phyloP scores from a whole-genome alignment of 2,888 invertebrate genomes.

The Drosophila quinaria region DNA sequence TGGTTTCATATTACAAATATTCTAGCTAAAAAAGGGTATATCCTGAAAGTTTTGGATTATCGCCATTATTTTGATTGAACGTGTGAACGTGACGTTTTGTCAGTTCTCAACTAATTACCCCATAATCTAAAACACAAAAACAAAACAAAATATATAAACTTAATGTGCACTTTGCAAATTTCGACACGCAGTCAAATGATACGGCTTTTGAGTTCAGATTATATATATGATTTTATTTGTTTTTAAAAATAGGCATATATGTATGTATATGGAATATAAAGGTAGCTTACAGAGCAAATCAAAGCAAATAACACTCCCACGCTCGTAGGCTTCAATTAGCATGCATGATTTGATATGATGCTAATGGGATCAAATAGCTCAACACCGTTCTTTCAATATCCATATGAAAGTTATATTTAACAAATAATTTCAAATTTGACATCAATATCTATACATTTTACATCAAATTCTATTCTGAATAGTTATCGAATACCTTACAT shows the following conservation, averaged over 20 bases:
- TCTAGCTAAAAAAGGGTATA: neutral
- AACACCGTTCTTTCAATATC: too few species aligned
- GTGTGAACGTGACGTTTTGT: constrained; percentile 47
- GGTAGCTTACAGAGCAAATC: constrained; percentile 33
- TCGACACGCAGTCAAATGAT: constrained; percentile 38
- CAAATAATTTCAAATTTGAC: too few species aligned
- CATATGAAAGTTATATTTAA: too few species aligned
- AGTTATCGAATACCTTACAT: too few species aligned
- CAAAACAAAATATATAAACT: constrained; percentile 19
- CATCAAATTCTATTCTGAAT: too few species aligned
- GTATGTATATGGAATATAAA: constrained; percentile 16
- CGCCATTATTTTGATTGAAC: constrained; percentile 13
- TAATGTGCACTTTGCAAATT: constrained; percentile 42
- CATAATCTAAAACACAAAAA: constrained; percentile 27
- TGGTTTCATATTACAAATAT: neutral
- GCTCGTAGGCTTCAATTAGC: constrained; percentile 45
- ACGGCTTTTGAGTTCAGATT: constrained; percentile 36
- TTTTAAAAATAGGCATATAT: constrained; percentile 21
- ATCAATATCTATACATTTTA: too few species aligned
- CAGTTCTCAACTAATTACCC: constrained; percentile 30
- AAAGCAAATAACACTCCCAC: constrained; percentile 29
- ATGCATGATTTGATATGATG: constrained; percentile 39
- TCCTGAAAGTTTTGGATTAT: constrained; percentile 32
- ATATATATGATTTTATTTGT: constrained; percentile 29
- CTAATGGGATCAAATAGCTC: constrained; percentile 1